Base-by-base conservation (phyloP, 2,113 vertebrate species). In the Toxotes chatareus region DNA sequence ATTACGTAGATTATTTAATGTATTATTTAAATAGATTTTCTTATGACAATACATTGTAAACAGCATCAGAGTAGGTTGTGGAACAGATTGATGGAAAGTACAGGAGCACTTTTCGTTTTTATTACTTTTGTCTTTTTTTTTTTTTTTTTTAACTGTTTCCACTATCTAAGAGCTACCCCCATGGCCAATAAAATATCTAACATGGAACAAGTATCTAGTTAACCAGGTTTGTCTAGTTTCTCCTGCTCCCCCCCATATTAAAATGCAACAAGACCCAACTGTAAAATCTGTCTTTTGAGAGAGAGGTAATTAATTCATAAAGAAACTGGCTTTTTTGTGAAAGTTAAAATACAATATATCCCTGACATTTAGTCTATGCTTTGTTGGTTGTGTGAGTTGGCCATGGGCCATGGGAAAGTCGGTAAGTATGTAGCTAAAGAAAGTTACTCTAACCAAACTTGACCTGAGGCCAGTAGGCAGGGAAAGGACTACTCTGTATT, bases 391-490 rank as follows among this genome's bases (percentile, higher is more conserved):
- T 74, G 46, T 79, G 57, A 66, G 13, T 82, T 93, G 87, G 85
- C 73, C 8, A 12, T 1, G 14, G 6, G 71, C 79, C 82, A 76
- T 91, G 86, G 80, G 86, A 89, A 91, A 79, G 70, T 82, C 38
- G 2, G 46, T 1, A 55, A 61, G 53, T 76, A 70, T 80, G 76
- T 36, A 53, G 78, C 82, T 80, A 76, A 83, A 91, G 75, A 86
- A 79, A 83, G 74, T 84, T 21, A 60, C 23, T 65, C 44, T 11
- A 66, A 80, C 85, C 79, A 81, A 69, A 86, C 17, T 47, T 71
- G 85, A 88, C 76, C 76, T 19, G 46, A 46, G 76, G 82, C 82
- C 63, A 80, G 73, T 47, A 17, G 38, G 47, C 61, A 59, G 44
- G 72, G 76, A 56, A 55, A 79, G 32, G 34, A 46, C 71, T 40